Evolutionary conservation across 2,888 invertebrate genomes (phyloP).

Genomic region (Zeuzera pyrina): DNA sequence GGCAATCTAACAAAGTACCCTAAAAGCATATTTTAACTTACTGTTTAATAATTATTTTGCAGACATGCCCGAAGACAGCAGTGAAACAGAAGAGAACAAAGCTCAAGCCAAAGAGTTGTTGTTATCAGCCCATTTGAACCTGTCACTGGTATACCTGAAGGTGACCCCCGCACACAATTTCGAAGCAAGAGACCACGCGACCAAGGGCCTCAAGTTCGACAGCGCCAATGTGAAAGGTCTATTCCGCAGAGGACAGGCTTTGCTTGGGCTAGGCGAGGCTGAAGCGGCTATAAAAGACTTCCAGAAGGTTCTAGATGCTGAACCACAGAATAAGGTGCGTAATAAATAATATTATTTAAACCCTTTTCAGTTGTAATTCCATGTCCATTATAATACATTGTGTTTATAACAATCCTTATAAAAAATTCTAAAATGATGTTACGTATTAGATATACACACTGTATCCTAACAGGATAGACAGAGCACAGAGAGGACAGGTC

Average conservation of each 20-base stretch:
- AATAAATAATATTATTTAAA: no score
- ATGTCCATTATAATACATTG: no score
- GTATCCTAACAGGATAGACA: no score
- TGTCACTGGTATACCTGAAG: constrained; percentile 87
- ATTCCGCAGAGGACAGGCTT: constrained; percentile 90
- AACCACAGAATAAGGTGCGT: constrained; percentile 84
- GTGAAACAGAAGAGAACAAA: constrained; percentile 33
- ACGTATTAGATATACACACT: no score
- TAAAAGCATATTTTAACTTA: no score
- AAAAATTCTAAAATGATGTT: no score
- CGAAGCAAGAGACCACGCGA: constrained; percentile 82
- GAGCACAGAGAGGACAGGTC: no score
- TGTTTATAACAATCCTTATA: no score
- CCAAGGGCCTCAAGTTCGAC: constrained; percentile 83
- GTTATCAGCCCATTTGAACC: constrained; percentile 83
- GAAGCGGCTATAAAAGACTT: constrained; percentile 86
- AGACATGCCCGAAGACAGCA: constrained; percentile 37
- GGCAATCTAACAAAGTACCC: no score
- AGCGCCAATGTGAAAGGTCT: constrained; percentile 88
- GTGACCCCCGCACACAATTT: constrained; percentile 75
- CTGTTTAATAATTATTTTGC: constrained; percentile 10
- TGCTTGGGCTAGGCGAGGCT: constrained; percentile 82
- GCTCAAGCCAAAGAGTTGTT: constrained; percentile 60
- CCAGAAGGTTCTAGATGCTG: constrained; percentile 79
- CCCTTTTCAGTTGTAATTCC: no score